These are phyloP conservation scores for Drosophila gunungcola DNA, from an alignment of 1,140 invertebrate genomes.

Conservation along the genomic window DNA sequence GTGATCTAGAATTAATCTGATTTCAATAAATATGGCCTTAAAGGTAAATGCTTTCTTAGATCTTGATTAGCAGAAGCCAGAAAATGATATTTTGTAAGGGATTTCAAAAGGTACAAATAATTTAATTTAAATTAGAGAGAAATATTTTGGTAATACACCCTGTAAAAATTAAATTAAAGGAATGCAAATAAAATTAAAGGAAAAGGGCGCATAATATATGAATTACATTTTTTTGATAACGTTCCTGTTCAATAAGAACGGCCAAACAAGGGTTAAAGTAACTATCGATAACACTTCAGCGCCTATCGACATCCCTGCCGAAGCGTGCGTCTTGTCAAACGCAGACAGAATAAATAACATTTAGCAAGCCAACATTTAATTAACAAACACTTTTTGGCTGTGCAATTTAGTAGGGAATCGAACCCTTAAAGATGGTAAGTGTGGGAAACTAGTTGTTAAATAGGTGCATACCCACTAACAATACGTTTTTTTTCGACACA, in stretches of 20 bases:
- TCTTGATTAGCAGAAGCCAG: too few relatives aligned
- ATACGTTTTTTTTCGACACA: background rate
- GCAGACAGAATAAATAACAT: conserved; percentile 22
- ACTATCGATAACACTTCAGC: conserved; percentile 18
- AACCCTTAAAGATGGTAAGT: conserved; percentile 30
- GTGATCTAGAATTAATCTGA: conserved; percentile 13
- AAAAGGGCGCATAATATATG: too few relatives aligned
- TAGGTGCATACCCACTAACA: background rate
- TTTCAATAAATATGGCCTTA: background rate
- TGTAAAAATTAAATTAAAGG: too few relatives aligned
- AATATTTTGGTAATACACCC: too few relatives aligned
- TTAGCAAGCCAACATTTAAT: conserved; percentile 3
- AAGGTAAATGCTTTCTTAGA: too few relatives aligned
- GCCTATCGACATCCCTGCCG: conserved; percentile 7
- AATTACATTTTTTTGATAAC: too few relatives aligned
- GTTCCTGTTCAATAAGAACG: background rate
- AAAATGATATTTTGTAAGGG: too few relatives aligned
- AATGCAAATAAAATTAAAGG: too few relatives aligned
- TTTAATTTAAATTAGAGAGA: too few relatives aligned
- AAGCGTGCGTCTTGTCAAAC: conserved; percentile 10
- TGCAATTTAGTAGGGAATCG: background rate
- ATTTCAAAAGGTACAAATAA: too few relatives aligned
- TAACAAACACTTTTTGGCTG: background rate
- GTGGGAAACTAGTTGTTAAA: background rate
- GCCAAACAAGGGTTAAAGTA: conserved; percentile 5